A percentile compares a stretch with the other conserved stretches of the same genome.
Conservation (phyloP, 1,140 invertebrate species). For the Macrosteles quadrilineatus region DNA sequence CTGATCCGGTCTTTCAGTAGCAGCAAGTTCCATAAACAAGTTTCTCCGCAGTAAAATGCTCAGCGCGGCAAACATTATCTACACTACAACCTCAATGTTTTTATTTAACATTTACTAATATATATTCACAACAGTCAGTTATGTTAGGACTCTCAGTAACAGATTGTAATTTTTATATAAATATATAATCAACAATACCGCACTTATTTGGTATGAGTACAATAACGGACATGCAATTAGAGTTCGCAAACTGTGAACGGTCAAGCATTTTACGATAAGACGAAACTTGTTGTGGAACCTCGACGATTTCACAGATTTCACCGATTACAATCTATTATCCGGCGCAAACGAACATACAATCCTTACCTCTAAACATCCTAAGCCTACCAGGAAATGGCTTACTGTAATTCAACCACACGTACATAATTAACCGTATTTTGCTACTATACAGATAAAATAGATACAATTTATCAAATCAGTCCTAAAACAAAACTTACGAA, state of each 20-base stretch:
- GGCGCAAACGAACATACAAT: constrained; percentile 2
- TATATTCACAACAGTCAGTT: constrained; percentile 20
- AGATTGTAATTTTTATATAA: constrained; percentile 20
- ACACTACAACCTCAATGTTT: neutral
- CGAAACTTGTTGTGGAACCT: constrained; percentile 20
- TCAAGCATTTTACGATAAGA: constrained; percentile 18
- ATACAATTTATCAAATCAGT: constrained; percentile 24
- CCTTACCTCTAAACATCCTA: constrained; percentile 18
- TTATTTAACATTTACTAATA: constrained; percentile 10
- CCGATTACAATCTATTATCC: constrained; percentile 11
- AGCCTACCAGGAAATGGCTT: constrained; percentile 3
- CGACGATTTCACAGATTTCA: constrained; percentile 1
- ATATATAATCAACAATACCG: constrained; percentile 18
- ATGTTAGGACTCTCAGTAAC: neutral
- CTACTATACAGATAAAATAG: constrained; percentile 22
- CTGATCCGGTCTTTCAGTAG: neutral
- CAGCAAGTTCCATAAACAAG: constrained; percentile 15
- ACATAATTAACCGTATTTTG: constrained; percentile 5
- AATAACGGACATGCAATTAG: neutral
- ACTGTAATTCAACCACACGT: constrained; percentile 9
- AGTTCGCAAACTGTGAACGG: neutral
- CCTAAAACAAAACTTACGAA: constrained; percentile 26
- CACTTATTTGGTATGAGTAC: neutral
- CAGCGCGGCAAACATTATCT: neutral
- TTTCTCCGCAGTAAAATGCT: constrained; percentile 20